Conservation (phyloP, 2,888 invertebrate genomes). For the Eudasyphora cyanicolor region DNA sequence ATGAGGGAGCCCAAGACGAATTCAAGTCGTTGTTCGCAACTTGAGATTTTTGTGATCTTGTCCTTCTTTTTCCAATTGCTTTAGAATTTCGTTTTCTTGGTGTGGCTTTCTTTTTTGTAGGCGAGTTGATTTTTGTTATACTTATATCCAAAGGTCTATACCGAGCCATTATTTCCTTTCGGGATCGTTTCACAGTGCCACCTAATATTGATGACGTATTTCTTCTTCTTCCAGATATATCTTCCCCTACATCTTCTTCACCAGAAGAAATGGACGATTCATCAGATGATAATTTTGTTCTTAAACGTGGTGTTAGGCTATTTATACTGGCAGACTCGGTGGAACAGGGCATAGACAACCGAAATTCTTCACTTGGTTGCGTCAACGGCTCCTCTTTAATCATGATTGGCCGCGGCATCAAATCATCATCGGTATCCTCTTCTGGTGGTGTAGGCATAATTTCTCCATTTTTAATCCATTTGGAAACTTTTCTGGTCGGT, state of each 20-base stretch:
- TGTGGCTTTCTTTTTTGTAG: background rate
- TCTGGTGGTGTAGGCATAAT: background rate
- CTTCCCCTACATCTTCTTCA: background rate
- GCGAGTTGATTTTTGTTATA: background rate
- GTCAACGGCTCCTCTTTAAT: background rate
- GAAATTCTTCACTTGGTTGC: slow-evolving; percentile 7
- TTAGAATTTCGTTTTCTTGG: background rate
- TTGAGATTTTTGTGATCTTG: background rate
- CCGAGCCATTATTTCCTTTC: background rate
- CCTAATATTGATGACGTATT: background rate
- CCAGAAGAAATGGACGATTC: background rate
- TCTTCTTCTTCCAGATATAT: background rate
- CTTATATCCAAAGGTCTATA: slow-evolving; percentile 15
- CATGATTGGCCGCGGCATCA: slow-evolving; percentile 1
- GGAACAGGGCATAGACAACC: background rate
- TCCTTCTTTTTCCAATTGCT: background rate
- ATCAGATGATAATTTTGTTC: background rate
- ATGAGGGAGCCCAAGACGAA: background rate
- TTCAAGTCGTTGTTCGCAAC: slow-evolving; percentile 13
- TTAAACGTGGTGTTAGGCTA: background rate
- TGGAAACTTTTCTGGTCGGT: background rate
- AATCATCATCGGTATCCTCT: background rate
- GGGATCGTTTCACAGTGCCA: background rate
- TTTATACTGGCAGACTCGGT: background rate
- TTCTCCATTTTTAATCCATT: background rate